Evolutionary conservation across 2,797 vertebrate genomes (phyloP).

Genomic region (Myripristis murdjan): DNA sequence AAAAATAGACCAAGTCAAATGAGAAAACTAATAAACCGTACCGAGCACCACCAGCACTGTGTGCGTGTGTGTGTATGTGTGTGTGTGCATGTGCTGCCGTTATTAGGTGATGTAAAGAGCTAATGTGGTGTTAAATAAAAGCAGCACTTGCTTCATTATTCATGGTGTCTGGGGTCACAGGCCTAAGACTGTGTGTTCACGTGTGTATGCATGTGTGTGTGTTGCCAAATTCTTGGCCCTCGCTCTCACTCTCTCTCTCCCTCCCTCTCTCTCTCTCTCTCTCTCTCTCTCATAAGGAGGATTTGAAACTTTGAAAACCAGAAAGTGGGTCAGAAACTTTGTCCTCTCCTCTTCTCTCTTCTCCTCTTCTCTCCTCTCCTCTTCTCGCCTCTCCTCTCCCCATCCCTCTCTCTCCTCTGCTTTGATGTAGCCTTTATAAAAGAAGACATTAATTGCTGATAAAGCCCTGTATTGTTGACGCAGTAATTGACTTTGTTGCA

Average conservation of each 20-base stretch:
- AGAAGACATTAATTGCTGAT: constrained; percentile 19
- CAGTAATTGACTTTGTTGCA: not conserved
- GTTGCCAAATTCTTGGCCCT: constrained; percentile 45
- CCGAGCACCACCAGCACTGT: constrained; percentile 49
- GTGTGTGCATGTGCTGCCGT: constrained; percentile 33
- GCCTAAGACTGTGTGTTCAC: constrained; percentile 10
- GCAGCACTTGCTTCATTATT: constrained; percentile 66
- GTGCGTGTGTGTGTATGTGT: not conserved
- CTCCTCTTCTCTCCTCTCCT: not conserved
- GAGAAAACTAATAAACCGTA: constrained; percentile 74
- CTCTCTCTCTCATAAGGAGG: constrained; percentile 56
- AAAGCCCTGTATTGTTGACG: constrained; percentile 12
- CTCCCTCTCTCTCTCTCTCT: not conserved
- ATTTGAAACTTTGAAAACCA: constrained; percentile 76
- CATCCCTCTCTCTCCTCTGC: not conserved
- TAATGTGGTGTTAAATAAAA: constrained; percentile 67
- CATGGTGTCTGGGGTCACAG: constrained; percentile 59
- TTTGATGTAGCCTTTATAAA: not conserved
- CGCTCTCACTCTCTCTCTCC: constrained; percentile 57
- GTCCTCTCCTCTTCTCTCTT: constrained; percentile 28
- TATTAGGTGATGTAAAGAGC: constrained; percentile 66
- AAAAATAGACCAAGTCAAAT: constrained; percentile 78
- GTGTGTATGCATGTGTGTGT: constrained; percentile 16
- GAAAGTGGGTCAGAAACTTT: constrained; percentile 82
- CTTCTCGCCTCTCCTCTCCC: constrained; percentile 11